Evolutionary conservation across 2,888 invertebrate species (phyloP).

Genomic region (Autographa gamma): DNA sequence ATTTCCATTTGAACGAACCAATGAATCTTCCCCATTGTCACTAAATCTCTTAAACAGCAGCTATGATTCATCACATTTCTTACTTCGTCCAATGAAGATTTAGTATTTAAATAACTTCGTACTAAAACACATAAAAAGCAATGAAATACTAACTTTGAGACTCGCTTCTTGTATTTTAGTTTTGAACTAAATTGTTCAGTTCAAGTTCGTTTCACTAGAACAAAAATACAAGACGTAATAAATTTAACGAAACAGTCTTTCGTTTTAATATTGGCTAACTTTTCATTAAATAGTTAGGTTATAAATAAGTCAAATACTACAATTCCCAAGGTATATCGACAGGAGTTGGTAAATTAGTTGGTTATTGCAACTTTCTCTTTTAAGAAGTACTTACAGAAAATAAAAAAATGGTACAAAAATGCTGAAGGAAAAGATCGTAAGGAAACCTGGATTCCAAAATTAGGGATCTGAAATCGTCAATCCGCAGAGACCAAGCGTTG

Average conservation of each 20-base stretch:
- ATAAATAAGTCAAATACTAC: not conserved
- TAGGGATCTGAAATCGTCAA: too few species aligned
- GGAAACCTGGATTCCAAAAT: too few species aligned
- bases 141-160: not conserved
- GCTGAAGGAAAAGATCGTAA: too few species aligned
- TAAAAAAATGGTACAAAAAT: too few species aligned
- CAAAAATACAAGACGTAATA: conserved; percentile 8
- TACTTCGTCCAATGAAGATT: not conserved
- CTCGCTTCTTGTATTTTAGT: not conserved
- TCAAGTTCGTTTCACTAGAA: conserved; percentile 2
- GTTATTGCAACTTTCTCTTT: not conserved
- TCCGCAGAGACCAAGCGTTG: too few species aligned
- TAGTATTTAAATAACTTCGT: conserved; percentile 2
- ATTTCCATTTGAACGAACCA: not conserved
- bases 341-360: conserved; percentile 19
- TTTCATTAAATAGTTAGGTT: not conserved
- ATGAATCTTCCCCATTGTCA: not conserved
- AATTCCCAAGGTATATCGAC: not conserved
- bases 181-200: conserved; percentile 5
- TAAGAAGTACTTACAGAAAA: too few species aligned
- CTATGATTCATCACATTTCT: not conserved
- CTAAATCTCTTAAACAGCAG: not conserved
- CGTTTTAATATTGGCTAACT: conserved; percentile 23
- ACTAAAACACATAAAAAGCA: conserved; percentile 9
- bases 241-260: conserved; percentile 14